These are phyloP conservation scores for Lamellibrachia columna DNA, from an alignment of 2,888 invertebrate species.

Conservation along the genomic window DNA sequence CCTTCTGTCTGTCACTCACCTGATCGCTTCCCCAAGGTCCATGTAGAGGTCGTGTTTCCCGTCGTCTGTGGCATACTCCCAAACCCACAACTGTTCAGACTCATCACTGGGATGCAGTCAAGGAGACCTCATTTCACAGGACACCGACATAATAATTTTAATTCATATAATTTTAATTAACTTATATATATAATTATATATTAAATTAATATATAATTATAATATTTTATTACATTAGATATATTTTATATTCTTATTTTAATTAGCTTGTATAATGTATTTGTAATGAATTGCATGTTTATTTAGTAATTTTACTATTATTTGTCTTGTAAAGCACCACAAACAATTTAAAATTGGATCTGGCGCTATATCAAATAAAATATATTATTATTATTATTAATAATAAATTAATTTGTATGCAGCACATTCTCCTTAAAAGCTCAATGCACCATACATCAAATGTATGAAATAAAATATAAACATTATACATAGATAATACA, in stretches of 20 bases:
- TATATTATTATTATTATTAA: neutral
- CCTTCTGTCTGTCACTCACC: slow-evolving; percentile 46
- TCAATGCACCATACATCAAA: neutral
- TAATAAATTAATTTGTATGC: neutral
- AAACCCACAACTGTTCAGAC: slow-evolving; percentile 90
- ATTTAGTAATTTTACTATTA: too few relatives aligned
- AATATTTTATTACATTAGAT: too few relatives aligned
- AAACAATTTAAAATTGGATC: too few relatives aligned
- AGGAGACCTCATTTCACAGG: slow-evolving; percentile 13
- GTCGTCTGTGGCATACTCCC: slow-evolving; percentile 88
- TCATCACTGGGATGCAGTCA: slow-evolving; percentile 60
- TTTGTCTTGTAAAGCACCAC: too few relatives aligned
- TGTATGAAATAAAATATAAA: neutral
- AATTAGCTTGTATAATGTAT: too few relatives aligned
- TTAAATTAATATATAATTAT: too few relatives aligned
- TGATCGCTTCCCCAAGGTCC: slow-evolving; percentile 79
- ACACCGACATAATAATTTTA: neutral
- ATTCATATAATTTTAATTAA: too few relatives aligned
- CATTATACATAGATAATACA: neutral
- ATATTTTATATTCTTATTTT: too few relatives aligned
- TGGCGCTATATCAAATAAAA: too few relatives aligned
- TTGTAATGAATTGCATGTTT: too few relatives aligned
- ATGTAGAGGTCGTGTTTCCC: slow-evolving; percentile 92
- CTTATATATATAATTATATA: too few relatives aligned
- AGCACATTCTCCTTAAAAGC: neutral